phyloP scores from a whole-genome alignment of 2,113 vertebrate genomes.

The Lasiurus borealis region DNA sequence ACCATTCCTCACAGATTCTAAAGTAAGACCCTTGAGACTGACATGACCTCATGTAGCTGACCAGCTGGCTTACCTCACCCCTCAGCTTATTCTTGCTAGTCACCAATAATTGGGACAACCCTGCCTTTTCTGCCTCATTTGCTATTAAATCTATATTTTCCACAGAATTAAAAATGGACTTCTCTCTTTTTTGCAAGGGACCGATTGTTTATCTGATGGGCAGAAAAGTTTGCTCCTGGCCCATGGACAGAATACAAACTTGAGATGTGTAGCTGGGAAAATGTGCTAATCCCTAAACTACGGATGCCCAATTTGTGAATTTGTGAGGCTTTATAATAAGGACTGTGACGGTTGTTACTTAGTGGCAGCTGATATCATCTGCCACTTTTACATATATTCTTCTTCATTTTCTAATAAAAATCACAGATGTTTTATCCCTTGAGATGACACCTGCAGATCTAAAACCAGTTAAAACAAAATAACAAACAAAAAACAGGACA shows the following conservation, averaged over 20 bases:
- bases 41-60: background rate
- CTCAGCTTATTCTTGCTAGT: background rate
- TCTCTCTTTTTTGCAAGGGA: background rate
- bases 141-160: background rate
- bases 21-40: constrained; percentile 31
- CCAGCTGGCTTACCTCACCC: constrained; percentile 33
- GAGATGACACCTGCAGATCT: constrained; percentile 84
- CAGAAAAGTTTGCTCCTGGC: constrained; percentile 64
- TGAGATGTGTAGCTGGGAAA: constrained; percentile 78
- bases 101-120: background rate
- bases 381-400: constrained; percentile 75
- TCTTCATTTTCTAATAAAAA: constrained; percentile 75
- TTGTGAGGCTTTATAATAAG: constrained; percentile 77
- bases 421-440: constrained; percentile 84
- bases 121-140: background rate
- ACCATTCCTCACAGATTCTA: constrained; percentile 20
- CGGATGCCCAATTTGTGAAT: constrained; percentile 81
- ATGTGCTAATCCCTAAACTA: constrained; percentile 70
- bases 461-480: constrained; percentile 75
- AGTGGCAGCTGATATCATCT: constrained; percentile 81
- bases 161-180: background rate
- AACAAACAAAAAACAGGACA: constrained; percentile 8
- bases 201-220: constrained; percentile 49
- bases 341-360: constrained; percentile 71
- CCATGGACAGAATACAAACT: constrained; percentile 57